Conservation (phyloP, 2,888 invertebrate genomes). For the Spicauda simplicius region DNA sequence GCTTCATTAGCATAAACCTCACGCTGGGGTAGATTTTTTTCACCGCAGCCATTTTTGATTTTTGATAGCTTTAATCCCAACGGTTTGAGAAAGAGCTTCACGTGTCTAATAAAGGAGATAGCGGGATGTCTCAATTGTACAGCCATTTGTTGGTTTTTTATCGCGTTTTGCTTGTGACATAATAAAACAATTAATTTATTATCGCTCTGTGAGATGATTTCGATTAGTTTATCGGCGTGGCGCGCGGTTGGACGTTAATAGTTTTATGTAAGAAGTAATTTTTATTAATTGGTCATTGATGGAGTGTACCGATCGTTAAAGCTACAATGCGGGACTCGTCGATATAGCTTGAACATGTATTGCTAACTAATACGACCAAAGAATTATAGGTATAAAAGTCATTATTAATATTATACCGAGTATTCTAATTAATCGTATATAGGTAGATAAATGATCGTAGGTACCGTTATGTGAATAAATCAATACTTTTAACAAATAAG, state of each 20-base stretch:
- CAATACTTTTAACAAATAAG: neutral
- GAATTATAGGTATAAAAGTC: neutral
- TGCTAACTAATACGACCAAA: constrained; percentile 4
- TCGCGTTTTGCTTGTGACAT: constrained; percentile 73
- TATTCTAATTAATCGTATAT: neutral
- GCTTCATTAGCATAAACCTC: constrained; percentile 81
- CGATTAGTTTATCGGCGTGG: constrained; percentile 75
- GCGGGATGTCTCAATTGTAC: constrained; percentile 81
- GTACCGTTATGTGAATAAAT: neutral
- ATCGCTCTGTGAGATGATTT: constrained; percentile 70
- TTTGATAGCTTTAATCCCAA: constrained; percentile 72
- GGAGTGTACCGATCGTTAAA: constrained; percentile 61
- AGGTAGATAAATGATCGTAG: no score
- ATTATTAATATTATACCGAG: neutral
- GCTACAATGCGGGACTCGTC: constrained; percentile 67
- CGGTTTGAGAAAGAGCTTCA: constrained; percentile 64
- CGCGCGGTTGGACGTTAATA: constrained; percentile 75
- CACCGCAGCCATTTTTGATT: constrained; percentile 70
- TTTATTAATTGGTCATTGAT: constrained; percentile 81
- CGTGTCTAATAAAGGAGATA: constrained; percentile 77
- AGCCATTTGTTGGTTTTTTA: constrained; percentile 79
- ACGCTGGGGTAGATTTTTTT: constrained; percentile 69
- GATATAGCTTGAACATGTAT: constrained; percentile 38
- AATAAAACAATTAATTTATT: constrained; percentile 84
- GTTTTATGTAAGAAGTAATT: constrained; percentile 78